A percentile compares a stretch with the other conserved stretches of the same genome.
These are phyloP conservation scores for Cerceris rybyensis DNA, from an alignment of 2,888 invertebrate genomes.

Conservation along the genomic window DNA sequence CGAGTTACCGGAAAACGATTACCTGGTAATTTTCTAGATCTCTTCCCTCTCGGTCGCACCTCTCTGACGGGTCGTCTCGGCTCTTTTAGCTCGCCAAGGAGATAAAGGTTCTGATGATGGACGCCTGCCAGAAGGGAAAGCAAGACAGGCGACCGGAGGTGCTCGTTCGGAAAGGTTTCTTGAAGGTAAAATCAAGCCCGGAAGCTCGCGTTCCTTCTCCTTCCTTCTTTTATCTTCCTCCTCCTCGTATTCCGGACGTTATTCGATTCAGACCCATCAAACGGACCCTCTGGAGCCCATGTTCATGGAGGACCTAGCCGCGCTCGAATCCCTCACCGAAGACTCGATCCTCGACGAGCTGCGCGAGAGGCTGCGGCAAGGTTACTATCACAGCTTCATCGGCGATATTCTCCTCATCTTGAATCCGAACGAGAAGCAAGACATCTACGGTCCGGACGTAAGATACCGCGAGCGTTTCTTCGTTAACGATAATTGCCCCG, in stretches of 20 bases:
- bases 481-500: too few relatives aligned
- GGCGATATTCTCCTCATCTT: slow-evolving; percentile 91
- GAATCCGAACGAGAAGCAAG: slow-evolving; percentile 90
- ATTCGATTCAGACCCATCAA: slow-evolving; percentile 69
- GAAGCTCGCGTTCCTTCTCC: too few relatives aligned
- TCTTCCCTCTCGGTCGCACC: too few relatives aligned
- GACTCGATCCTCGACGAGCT: slow-evolving; percentile 87
- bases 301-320: slow-evolving; percentile 92
- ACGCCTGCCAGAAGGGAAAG: slow-evolving; percentile 83
- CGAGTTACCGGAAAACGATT: slow-evolving; percentile 90
- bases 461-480: slow-evolving; percentile 61
- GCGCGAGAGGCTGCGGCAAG: slow-evolving; percentile 86
- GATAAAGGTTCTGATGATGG: slow-evolving; percentile 85
- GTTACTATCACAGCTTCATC: slow-evolving; percentile 89
- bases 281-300: slow-evolving; percentile 86
- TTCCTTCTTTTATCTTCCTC: too few relatives aligned
- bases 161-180: slow-evolving; percentile 80
- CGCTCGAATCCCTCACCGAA: slow-evolving; percentile 89
- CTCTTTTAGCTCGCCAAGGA: slow-evolving; percentile 86
- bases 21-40: slow-evolving; percentile 84
- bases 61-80: not conserved
- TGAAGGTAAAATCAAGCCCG: slow-evolving; percentile 73
- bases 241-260: not conserved
- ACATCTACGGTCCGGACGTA: slow-evolving; percentile 89
- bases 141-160: slow-evolving; percentile 83